Base-by-base conservation (phyloP, 2,888 invertebrate genomes). In the Lithodes maja region DNA sequence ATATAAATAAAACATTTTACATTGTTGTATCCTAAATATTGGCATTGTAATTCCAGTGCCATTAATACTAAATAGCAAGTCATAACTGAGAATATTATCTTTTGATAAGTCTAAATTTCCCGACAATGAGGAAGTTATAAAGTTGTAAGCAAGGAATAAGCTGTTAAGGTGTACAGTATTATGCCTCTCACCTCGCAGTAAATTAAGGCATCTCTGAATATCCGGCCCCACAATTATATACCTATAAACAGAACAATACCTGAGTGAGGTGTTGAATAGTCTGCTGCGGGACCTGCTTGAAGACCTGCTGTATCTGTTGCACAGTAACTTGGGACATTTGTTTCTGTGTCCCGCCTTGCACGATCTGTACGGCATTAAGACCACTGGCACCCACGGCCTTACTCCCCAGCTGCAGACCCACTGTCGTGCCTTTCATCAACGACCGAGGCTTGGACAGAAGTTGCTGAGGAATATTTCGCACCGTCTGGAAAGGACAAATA, bases 271-370 rank as follows among this genome's bases (percentile, higher is more conserved):
- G 91, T 53, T 91, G 91, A 74, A 91, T 89, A 17, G 89, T 86
- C 79, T 91, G 91, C 68, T 68, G 88, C 49, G 86, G 95, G 0
- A 95, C 95, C 87, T 96, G 95, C 91, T 96, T 95, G 93, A 96
- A 95, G 12, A 96, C 96, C 93, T 96, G 96, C 91, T 96, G 96
- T 77, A 97, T 95, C 93, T 96, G 96, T 92, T 96, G 96, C 89
- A 96, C 95, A 0, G 96, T 96, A 93, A 96, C 95, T 0, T 95
- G 95, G 17, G 83, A 80, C 68, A 95, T 78, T 1, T 95, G 94
- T 92, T 96, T 95, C 89, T 95, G 95, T 82, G 85, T 85, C 52
- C 84, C 86, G 12, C 95, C 95, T 92, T 96, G 96, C 2, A 97
- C 96, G 83, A 97, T 96, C 90, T 97, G 94, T 92, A 92, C 91